A percentile compares a stretch with the other conserved stretches of the same genome.
Conservation (phyloP, 1,140 invertebrate genomes). For the Drosophila asahinai region DNA sequence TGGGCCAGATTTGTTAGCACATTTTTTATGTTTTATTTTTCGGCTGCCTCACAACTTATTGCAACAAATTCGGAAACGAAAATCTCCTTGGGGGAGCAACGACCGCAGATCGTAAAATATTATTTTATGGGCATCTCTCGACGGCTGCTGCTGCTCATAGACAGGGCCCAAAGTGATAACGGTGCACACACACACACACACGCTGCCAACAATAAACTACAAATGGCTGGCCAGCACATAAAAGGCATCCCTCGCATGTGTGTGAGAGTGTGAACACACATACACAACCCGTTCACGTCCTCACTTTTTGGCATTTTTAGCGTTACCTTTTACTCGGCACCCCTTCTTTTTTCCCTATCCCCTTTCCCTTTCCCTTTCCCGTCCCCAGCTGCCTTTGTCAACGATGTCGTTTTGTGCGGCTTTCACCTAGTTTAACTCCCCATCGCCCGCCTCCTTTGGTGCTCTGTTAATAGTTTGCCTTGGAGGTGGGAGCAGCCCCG, state of each 20-base stretch:
- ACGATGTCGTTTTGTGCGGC: slow-evolving; percentile 63
- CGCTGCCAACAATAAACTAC: slow-evolving; percentile 59
- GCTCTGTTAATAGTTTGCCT: slow-evolving; percentile 57
- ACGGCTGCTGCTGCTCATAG: slow-evolving; percentile 42
- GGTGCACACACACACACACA: slow-evolving; percentile 26
- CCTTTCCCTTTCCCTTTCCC: neutral
- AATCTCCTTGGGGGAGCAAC: slow-evolving; percentile 38
- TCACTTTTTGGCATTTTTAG: slow-evolving; percentile 68
- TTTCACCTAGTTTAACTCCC: slow-evolving; percentile 66
- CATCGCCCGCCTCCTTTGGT: neutral
- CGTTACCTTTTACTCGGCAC: slow-evolving; percentile 51
- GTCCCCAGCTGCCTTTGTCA: slow-evolving; percentile 48
- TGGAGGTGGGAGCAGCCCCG: neutral
- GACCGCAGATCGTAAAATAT: slow-evolving; percentile 66
- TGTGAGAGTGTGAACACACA: slow-evolving; percentile 14
- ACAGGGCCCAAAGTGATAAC: slow-evolving; percentile 53
- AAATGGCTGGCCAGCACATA: slow-evolving; percentile 70
- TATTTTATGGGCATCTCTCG: slow-evolving; percentile 58
- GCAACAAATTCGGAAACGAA: slow-evolving; percentile 55
- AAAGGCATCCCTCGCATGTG: slow-evolving; percentile 49
- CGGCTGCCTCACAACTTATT: slow-evolving; percentile 20
- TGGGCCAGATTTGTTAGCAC: slow-evolving; percentile 48
- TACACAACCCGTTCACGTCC: slow-evolving; percentile 37
- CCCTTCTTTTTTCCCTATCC: neutral
- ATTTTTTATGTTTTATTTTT: slow-evolving; percentile 8